Conservation (phyloP, 2,888 invertebrate species). For the Protophormia terraenovae region DNA sequence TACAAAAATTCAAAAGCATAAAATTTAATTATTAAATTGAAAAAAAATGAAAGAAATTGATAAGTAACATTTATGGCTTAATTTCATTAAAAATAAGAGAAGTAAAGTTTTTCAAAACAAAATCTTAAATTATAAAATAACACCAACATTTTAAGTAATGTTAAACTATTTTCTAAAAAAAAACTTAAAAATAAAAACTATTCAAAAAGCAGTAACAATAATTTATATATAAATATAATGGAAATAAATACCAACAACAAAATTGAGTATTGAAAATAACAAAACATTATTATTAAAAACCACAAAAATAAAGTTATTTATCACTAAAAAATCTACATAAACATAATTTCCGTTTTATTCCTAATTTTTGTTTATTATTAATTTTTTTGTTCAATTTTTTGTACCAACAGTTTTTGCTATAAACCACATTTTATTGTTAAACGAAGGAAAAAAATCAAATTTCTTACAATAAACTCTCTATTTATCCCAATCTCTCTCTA, state of each 20-base stretch:
- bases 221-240: slow-evolving; percentile 54
- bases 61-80: slow-evolving; percentile 29
- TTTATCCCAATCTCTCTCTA: slow-evolving; percentile 9
- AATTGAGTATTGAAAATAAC: slow-evolving; percentile 39
- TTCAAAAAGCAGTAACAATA: slow-evolving; percentile 60
- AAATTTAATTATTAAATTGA: slow-evolving; percentile 65
- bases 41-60: slow-evolving; percentile 51
- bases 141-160: slow-evolving; percentile 66
- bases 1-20: slow-evolving; percentile 45
- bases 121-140: slow-evolving; percentile 50
- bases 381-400: background rate
- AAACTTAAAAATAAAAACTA: slow-evolving; percentile 30
- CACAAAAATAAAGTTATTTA: slow-evolving; percentile 37
- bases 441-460: background rate
- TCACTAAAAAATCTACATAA: slow-evolving; percentile 33
- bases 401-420: slow-evolving; percentile 10
- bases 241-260: slow-evolving; percentile 43
- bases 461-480: slow-evolving; percentile 30
- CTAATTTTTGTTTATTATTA: background rate
- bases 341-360: slow-evolving; percentile 1
- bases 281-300: slow-evolving; percentile 29
- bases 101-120: slow-evolving; percentile 38
- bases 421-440: slow-evolving; percentile 37
- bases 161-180: slow-evolving; percentile 62
- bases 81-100: slow-evolving; percentile 40